Evolutionary conservation across 1,140 invertebrate genomes (phyloP), one percentile per base, ranked within the genome.

Genomic region (Eufriesea mexicana): DNA sequence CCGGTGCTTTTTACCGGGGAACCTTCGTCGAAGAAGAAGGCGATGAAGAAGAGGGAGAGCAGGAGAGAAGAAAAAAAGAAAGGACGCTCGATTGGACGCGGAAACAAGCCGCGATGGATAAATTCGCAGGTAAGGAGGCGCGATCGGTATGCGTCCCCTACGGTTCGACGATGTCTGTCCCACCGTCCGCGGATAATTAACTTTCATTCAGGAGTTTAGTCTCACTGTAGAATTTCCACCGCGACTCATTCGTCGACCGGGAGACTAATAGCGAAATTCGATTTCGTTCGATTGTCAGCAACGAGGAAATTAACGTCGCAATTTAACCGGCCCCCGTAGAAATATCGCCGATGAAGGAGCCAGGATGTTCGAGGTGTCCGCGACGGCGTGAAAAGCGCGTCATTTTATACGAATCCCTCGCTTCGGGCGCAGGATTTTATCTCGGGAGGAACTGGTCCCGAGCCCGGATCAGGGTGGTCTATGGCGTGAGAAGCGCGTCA

Each of bases 261-360:
- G 62, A 61, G 62, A 62, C 45, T 76, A 82, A 82, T 82, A 68
- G 79, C 68, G 73, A 82, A 82, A 76, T 59, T 76, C 73, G 72
- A 82, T 81, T 81, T 75, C 71, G 79, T n/a, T 47, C 71, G 79
- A 45, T 14, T n/a, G 71, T 20, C 51, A 61, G 79, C 66, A 68
- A 82, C 73, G 73, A 82, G 61, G 47, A 51, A 47, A 68, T 76
- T 83, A 55, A 83, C 71, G 55, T 66, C 47, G 18, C 28, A 28
- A 79, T 71, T 68, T 71, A 70, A 16, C 55, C 12, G 28, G 51
- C 16, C 64, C n/a, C n/a, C n/a, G 66, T 51, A 70, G 66, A 70
- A 79, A 83, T 77, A 78, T 83, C 64, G 49, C 8, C 25, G 18
- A 77, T 64, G 28, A 80, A 79, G 47, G 35, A 51, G 1, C 64